Base-by-base conservation (phyloP, 2,888 invertebrate species). In the Drosophila rellima region DNA sequence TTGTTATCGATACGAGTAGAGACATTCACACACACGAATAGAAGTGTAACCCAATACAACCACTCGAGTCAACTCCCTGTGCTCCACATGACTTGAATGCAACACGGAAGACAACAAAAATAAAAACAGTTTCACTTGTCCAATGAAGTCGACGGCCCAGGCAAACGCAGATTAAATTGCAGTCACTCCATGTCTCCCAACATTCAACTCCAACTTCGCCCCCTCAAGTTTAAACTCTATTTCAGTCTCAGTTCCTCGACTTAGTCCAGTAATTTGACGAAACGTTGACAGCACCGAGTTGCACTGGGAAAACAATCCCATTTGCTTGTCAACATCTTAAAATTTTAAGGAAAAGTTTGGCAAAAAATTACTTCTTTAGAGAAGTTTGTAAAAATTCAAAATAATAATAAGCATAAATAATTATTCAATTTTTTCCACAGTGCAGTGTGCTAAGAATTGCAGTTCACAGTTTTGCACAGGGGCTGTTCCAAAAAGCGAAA, bases 101-200 rank as follows among this genome's bases (percentile, higher is more conserved):
- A 65, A 78, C 78, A 59, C 72, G 82, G 72, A 76, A 79, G 76
- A 73, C 52, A 73, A 60, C 59, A n/a, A 35, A 26, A 10, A 20
- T n/a, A 37, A 63, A 35, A 56, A 37, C n/a, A 8, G 26, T 26
- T 7, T 20, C 26, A 56, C 33, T 56, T 48, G 50, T 52, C 29
- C 39, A 39, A 26, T 8, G 3, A 37, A 15, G 11, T 51, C 37
- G 15, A 20, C 11, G 15, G 17, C 6, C 33, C 26, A 48, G 23
- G 29, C 35, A 45, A 39, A 29, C 39, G 39, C 48, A 48, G 48
- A 48, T 48, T 48, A 48, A 59, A 59, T 39, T 59, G 39, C 48
- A 59, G n/a, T 48, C 39, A 39, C 39, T 57, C 18, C 48, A 47
- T 17, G 20, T 47, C 47, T 23, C 11, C 18, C 47, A 13, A 10